These are phyloP conservation scores for Daktulosphaira vitifoliae DNA, from an alignment of 1,140 invertebrate genomes.

Conservation along the genomic window DNA sequence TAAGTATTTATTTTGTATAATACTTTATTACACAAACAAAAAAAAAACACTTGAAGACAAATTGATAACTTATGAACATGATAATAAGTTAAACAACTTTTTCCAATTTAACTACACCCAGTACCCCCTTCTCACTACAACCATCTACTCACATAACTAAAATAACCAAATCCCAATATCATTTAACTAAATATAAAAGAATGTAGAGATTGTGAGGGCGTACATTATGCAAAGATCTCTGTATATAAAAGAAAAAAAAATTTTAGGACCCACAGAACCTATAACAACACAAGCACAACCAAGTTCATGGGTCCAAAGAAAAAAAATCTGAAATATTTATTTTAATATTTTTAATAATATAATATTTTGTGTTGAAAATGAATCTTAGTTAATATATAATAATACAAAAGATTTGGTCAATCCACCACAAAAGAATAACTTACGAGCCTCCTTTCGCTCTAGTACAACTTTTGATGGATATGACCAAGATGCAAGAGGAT, in stretches of 20 bases:
- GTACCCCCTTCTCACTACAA: background rate
- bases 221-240: conserved; percentile 5
- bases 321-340: background rate
- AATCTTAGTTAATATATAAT: too few relatives aligned
- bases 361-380: too few relatives aligned
- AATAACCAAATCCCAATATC: background rate
- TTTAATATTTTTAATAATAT: too few relatives aligned
- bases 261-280: conserved; percentile 27
- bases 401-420: background rate
- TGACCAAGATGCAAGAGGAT: background rate
- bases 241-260: background rate
- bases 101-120: background rate
- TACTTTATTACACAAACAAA: too few relatives aligned
- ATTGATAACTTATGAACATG: conserved; percentile 4
- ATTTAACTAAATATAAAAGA: too few relatives aligned
- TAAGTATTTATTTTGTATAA: too few relatives aligned
- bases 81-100: background rate
- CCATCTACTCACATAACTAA: background rate
- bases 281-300: conserved; percentile 19
- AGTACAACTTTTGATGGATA: conserved; percentile 29
- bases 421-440: conserved; percentile 28
- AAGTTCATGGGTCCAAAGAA: conserved; percentile 28
- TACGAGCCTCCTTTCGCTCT: conserved; percentile 32
- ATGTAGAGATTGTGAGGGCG: too few relatives aligned
- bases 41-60: background rate